Percentiles rank a stretch among this genome's conserved stretches.
Conservation (phyloP, 2,888 invertebrate genomes). For the Hydrotaea diabolus region DNA sequence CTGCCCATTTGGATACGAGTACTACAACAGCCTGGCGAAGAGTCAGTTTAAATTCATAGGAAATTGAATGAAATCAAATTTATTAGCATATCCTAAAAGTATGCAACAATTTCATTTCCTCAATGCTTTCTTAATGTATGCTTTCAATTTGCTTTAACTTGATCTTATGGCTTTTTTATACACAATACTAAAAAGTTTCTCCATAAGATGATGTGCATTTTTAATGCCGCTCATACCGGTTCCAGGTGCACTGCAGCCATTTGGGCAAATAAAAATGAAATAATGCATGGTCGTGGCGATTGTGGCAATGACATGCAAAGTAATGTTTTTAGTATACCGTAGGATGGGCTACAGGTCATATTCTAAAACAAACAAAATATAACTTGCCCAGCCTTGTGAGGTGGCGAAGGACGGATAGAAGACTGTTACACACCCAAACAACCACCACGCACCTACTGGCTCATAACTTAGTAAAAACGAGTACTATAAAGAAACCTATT, state of each 20-base stretch:
- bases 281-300: neutral
- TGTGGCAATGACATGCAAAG: neutral
- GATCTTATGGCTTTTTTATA: neutral
- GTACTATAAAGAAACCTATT: conserved; percentile 18
- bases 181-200: neutral
- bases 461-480: conserved; percentile 15
- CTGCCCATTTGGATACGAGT: too few species aligned
- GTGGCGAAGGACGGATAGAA: neutral
- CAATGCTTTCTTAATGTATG: neutral
- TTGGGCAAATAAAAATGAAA: neutral
- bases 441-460: neutral
- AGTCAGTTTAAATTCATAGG: neutral
- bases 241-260: neutral
- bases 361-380: neutral
- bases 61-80: neutral
- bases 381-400: neutral
- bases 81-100: neutral
- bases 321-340: too few species aligned
- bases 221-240: neutral
- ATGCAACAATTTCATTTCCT: conserved; percentile 5
- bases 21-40: too few species aligned
- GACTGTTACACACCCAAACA: too few species aligned
- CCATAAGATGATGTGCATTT: neutral
- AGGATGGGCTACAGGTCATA: too few species aligned
- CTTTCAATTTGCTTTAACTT: neutral